These are phyloP conservation scores for Lasioglossum oenotherae DNA, from an alignment of 2,888 invertebrate genomes.

Conservation along the genomic window DNA sequence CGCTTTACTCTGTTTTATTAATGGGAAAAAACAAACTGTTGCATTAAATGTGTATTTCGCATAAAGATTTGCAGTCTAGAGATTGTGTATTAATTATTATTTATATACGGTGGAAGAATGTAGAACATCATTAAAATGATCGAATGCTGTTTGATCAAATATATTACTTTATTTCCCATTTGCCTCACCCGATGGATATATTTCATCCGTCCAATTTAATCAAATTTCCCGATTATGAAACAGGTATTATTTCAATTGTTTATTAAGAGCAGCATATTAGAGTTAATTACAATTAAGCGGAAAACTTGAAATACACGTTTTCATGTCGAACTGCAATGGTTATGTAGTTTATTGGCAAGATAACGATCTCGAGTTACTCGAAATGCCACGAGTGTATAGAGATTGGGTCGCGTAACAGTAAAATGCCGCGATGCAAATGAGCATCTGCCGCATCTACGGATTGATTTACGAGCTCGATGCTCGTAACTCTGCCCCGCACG, in stretches of 20 bases:
- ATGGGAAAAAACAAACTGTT: too few relatives aligned
- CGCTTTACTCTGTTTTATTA: too few relatives aligned
- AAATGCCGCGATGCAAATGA: conserved; percentile 46
- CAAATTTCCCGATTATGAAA: neutral
- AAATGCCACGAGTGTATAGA: neutral
- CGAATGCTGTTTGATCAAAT: neutral
- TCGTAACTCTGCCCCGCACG: conserved; percentile 4
- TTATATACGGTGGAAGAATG: neutral
- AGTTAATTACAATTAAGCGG: neutral
- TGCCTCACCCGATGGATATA: neutral
- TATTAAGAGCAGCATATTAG: neutral
- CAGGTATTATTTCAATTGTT: neutral
- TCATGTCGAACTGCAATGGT: neutral
- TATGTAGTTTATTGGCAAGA: neutral
- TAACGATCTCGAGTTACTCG: neutral
- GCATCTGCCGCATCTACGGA: conserved; percentile 52
- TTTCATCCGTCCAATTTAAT: neutral
- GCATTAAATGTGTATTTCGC: too few relatives aligned
- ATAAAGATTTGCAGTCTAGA: too few relatives aligned
- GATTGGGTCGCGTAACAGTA: conserved; percentile 7
- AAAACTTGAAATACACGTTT: neutral
- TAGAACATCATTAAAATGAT: neutral
- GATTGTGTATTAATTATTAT: too few relatives aligned
- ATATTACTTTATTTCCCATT: neutral
- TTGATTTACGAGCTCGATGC: conserved; percentile 52